Base-by-base conservation (phyloP, 2,113 vertebrate species). In the Cepphus grylle region DNA sequence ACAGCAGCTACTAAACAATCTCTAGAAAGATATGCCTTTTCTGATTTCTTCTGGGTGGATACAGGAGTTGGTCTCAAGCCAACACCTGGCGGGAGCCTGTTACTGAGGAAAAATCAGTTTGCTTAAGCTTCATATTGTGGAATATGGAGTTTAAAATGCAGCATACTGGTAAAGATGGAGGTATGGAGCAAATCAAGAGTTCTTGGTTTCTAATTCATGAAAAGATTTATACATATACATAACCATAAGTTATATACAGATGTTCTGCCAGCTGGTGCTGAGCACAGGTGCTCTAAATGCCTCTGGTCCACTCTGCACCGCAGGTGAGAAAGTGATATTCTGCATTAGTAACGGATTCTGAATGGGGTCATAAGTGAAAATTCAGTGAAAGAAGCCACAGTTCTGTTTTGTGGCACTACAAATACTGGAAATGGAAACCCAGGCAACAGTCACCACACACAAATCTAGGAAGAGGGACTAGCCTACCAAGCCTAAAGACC, bases 401-500 rank as follows among this genome's bases (percentile, higher is more conserved):
- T 5, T 82, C 47, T 50, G 25, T 5, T 14, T 4, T 78, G 47
- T 50, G 62, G 66, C 81, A 42, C 45, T 12, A 11, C 21, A 74
- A 30, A 61, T 16, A 52, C 45, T 49, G 45, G 43, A 78, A 90
- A 67, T 2, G n/a, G 61, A 72, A 71, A 67, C 3, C 29, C 38
- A 53, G 90, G 38, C n/a, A 52, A 22, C 4, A 1, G 0, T 17
- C 47, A 59, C 20, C 40, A 62, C 22, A 19, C 0, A 2, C 47
- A 45, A 42, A 69, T 6, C 18, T n/a, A 49, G 42, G 43, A 40
- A 65, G 38, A 69, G 58, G n/a, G 66, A 53, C 63, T 27, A n/a
- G 58, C 26, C 49, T 2, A 50, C 66, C 15, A 7, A 85, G n/a
- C 58, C 45, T n/a, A 11, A 6, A 70, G 49, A 78, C 30, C 42